Conservation (phyloP, 2,797 vertebrate species). For the Hylomyscus alleni region DNA sequence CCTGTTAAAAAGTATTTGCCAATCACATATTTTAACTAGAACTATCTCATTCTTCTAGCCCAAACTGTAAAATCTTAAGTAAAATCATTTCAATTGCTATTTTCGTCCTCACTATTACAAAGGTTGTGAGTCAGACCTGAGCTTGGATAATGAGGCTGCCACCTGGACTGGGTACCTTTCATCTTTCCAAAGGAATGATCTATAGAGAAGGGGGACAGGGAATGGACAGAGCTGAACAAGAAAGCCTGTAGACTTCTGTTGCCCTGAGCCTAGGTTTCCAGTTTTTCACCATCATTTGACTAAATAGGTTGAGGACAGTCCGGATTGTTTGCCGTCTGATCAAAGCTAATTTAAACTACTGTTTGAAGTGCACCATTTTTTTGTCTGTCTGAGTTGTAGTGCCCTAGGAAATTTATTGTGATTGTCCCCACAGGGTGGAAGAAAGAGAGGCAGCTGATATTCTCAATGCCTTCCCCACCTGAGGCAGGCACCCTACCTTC, state of each 20-base stretch:
- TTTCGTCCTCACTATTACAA: slow-evolving; percentile 46
- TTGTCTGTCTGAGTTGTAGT: background rate
- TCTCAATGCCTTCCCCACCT: background rate
- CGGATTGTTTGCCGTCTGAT: background rate
- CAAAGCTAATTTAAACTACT: background rate
- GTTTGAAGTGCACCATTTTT: background rate
- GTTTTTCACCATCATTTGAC: slow-evolving; percentile 18
- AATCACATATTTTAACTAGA: background rate
- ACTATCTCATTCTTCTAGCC: background rate
- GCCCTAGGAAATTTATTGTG: background rate
- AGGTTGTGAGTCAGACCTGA: slow-evolving; percentile 58
- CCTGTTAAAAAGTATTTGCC: background rate
- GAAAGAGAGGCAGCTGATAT: background rate
- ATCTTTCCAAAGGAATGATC: background rate
- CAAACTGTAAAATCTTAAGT: slow-evolving; percentile 21
- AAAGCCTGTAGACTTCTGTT: background rate
- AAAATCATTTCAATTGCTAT: slow-evolving; percentile 57
- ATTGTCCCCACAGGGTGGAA: background rate
- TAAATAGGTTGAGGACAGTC: background rate
- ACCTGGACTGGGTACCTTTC: background rate
- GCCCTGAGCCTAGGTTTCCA: background rate
- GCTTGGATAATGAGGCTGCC: background rate
- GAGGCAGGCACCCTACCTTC: background rate
- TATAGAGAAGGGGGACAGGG: background rate
- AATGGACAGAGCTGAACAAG: accelerated